phyloP scores from a whole-genome alignment of 2,113 vertebrate species.

The Gulo gulo region DNA sequence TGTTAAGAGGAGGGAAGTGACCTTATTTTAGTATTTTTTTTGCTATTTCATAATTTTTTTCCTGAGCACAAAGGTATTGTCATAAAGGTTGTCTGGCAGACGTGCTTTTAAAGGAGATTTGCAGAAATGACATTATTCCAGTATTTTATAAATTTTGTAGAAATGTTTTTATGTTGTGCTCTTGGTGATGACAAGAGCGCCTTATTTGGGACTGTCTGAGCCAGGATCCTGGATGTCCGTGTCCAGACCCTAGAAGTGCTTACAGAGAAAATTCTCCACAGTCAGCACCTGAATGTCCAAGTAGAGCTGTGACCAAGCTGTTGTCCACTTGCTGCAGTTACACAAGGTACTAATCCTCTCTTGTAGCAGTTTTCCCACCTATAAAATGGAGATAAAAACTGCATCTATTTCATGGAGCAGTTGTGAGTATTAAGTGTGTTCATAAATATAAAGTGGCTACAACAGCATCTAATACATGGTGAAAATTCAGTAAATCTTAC shows the following conservation, averaged over 20 bases:
- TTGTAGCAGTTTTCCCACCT: background rate
- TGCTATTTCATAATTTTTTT: conserved; percentile 36
- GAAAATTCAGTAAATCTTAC: background rate
- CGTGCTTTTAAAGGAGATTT: conserved; percentile 5
- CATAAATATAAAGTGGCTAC: background rate
- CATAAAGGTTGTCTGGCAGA: background rate
- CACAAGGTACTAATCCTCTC: background rate
- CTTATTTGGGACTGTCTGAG: background rate
- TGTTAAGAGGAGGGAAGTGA: background rate
- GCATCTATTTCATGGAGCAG: background rate
- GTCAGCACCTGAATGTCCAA: background rate
- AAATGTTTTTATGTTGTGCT: background rate
- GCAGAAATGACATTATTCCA: conserved; percentile 7
- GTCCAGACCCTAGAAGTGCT: background rate
- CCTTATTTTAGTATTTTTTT: background rate
- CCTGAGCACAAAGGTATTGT: conserved; percentile 16
- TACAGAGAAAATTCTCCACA: background rate
- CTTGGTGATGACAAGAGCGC: background rate
- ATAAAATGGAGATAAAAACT: background rate
- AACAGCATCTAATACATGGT: background rate
- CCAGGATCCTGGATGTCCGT: background rate
- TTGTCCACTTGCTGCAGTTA: background rate
- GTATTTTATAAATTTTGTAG: background rate
- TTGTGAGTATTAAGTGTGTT: background rate
- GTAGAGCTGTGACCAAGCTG: background rate